Base-by-base conservation (phyloP, 2,797 vertebrate species). In the Amphiprion clarkii region DNA sequence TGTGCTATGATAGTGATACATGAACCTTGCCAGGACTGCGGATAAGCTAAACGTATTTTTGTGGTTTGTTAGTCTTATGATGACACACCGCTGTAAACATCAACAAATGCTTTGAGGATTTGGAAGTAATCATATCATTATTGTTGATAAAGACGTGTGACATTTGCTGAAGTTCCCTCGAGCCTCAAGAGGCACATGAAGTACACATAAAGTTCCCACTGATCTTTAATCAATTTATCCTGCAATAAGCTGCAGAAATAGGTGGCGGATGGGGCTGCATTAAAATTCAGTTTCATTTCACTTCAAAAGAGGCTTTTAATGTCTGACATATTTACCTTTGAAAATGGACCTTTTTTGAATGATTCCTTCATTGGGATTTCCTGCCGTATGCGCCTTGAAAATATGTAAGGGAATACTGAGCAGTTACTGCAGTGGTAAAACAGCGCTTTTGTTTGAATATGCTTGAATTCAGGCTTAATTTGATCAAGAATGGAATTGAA, bases 211-310 rank as follows among this genome's bases (percentile, higher is more conserved):
- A 84, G 81, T 86, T 88, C 71, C 70, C 80, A 84, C 85, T 89
- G 84, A 91, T 90, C 87, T 88, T 83, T 86, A 89, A 91, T 90
- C 85, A 89, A 89, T 90, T 91, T 82, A 76, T 85, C 67, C 64
- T 21, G 79, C 89, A 79, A 78, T 90, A 83, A 85, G 81, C 80
- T 74, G 81, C 67, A 82, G 84, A 80, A 71, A 76, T 78, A 75
- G 77, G 75, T 68, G 67, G 68, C 68, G 66, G 82, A 74, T 74
- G 79, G 81, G 2, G 65, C 58, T 64, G 81, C 88, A 89, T 90
- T 86, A 75, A 84, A 84, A 89, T 90, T 87, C 78, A 79, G 69
- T 86, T 91, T 90, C 74, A 87, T 82, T 90, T 84, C 61, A 88
- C 84, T 78, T 91, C 88, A 91, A 83, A 90, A 81, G 82, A 77